Conservation (phyloP, 2,888 invertebrate species). For the Drosophila maculinotata region DNA sequence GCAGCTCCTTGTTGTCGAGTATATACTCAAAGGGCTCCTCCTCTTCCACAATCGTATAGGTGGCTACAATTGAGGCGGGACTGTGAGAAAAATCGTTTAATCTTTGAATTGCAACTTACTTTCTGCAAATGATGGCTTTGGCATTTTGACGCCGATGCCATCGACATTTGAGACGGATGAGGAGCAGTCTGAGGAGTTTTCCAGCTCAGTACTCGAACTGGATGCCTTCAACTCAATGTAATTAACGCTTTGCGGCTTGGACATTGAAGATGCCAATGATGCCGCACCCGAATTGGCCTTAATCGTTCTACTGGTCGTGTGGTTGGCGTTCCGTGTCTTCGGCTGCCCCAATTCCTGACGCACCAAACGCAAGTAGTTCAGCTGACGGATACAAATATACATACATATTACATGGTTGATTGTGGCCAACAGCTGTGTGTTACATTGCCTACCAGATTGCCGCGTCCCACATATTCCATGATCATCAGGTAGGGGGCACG, state of each 20-base stretch:
- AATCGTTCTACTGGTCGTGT: slow-evolving; percentile 32
- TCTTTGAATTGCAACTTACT: slow-evolving; percentile 85
- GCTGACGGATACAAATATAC: slow-evolving; percentile 22
- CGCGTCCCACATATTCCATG: slow-evolving; percentile 92
- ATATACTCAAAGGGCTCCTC: slow-evolving; percentile 82
- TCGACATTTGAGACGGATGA: not conserved
- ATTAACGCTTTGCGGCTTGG: slow-evolving; percentile 60
- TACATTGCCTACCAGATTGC: slow-evolving; percentile 87
- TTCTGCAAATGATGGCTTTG: slow-evolving; percentile 87
- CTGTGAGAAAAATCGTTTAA: not conserved
- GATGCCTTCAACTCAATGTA: slow-evolving; percentile 83
- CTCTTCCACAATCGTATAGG: slow-evolving; percentile 79
- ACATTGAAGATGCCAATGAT: not conserved
- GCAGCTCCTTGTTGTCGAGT: slow-evolving; percentile 87
- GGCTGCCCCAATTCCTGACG: slow-evolving; percentile 58
- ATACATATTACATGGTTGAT: not conserved
- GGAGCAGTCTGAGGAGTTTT: not conserved
- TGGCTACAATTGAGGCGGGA: slow-evolving; percentile 63
- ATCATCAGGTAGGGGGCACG: slow-evolving; percentile 90
- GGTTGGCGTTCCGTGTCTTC: slow-evolving; percentile 52
- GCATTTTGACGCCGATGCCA: slow-evolving; percentile 8
- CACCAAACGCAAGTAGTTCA: slow-evolving; percentile 70
- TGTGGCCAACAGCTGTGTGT: not conserved
- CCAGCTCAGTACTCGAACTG: slow-evolving; percentile 50
- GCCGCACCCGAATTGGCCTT: slow-evolving; percentile 2